Percentiles rank a stretch among this genome's conserved stretches.
Evolutionary conservation across 2,797 vertebrate genomes (phyloP).

Genomic region (Aplochiton taeniatus): DNA sequence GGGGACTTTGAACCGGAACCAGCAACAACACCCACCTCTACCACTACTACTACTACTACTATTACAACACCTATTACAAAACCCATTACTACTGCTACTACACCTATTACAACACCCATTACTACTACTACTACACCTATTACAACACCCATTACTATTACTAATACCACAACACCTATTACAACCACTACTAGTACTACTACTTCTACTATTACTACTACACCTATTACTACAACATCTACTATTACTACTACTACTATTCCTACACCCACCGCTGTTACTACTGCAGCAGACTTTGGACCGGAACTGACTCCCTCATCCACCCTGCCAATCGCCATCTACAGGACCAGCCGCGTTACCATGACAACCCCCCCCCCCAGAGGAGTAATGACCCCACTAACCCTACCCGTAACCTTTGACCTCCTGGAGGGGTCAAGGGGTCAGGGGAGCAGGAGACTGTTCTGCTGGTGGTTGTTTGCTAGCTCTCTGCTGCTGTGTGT

Average conservation of each 20-base stretch:
- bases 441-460: not conserved
- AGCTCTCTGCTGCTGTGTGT: slow-evolving; percentile 6
- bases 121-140: not conserved
- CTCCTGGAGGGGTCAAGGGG: not conserved
- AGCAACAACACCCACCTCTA: not conserved
- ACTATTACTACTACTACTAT: not conserved
- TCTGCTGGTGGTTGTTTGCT: slow-evolving; percentile 13
- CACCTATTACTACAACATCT: not conserved
- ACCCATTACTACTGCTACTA: not conserved
- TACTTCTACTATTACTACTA: not conserved
- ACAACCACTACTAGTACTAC: not conserved
- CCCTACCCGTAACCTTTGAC: not conserved
- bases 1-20: not conserved
- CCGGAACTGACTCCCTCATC: not conserved
- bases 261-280: not conserved
- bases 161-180: not conserved
- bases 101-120: not conserved
- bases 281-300: too few relatives aligned
- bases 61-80: not conserved
- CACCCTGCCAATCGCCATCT: not conserved
- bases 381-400: not conserved
- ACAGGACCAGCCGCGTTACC: not conserved
- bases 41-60: not conserved
- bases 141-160: not conserved
- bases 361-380: not conserved